A percentile compares a stretch with the other conserved stretches of the same genome.
Conservation (phyloP, 1,140 invertebrate species). For the Achatina immaculata region DNA sequence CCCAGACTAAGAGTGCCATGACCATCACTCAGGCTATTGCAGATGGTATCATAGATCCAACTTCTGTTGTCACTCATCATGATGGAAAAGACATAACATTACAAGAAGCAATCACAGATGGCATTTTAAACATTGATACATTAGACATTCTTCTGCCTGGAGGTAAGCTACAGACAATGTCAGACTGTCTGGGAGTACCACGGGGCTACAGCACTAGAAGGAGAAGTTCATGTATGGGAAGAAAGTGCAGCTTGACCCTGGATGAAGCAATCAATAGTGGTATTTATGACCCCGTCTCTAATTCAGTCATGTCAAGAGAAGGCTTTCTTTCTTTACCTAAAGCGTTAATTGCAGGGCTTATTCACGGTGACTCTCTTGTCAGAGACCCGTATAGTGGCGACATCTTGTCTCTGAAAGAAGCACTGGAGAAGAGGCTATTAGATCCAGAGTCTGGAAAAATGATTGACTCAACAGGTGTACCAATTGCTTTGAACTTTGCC, state of each 20-base stretch:
- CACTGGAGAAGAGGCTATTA: constrained; percentile 84
- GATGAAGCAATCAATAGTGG: constrained; percentile 85
- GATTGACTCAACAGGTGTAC: constrained; percentile 77
- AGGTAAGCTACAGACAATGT: constrained; percentile 40
- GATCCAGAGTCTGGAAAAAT: constrained; percentile 80
- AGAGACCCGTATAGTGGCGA: constrained; percentile 79
- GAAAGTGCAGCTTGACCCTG: constrained; percentile 76
- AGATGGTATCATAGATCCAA: constrained; percentile 49
- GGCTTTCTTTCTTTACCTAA: constrained; percentile 71
- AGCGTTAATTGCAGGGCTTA: constrained; percentile 86
- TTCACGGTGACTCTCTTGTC: constrained; percentile 79
- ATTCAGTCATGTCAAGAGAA: constrained; percentile 53
- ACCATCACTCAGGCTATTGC: constrained; percentile 50
- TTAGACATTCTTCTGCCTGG: constrained; percentile 42
- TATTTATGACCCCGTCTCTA: constrained; percentile 83
- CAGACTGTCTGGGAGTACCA: constrained; percentile 40
- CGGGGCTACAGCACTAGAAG: constrained; percentile 25
- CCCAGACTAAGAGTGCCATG: constrained; percentile 39
- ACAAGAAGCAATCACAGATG: constrained; percentile 80
- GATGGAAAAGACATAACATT: constrained; percentile 74
- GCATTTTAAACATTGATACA: constrained; percentile 82
- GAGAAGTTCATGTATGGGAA: constrained; percentile 43
- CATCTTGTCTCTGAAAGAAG: constrained; percentile 85
- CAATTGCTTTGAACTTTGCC: constrained; percentile 87
- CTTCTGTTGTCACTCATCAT: constrained; percentile 55